These are phyloP conservation scores for Suricata suricatta DNA, from an alignment of 2,113 vertebrate genomes.

Conservation along the genomic window DNA sequence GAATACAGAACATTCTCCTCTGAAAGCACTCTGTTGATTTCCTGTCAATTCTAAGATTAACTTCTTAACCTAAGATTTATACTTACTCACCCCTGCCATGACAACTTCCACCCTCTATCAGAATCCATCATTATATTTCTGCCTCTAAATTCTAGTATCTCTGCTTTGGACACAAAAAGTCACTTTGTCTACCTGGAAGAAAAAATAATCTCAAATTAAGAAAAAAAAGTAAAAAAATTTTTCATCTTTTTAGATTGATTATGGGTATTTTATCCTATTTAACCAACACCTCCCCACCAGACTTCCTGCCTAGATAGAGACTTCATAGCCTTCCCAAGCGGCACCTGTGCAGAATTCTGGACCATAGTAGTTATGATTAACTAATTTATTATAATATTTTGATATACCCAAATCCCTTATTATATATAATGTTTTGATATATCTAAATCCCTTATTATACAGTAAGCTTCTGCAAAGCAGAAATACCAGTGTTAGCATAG, in stretches of 20 bases:
- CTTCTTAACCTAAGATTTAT: not conserved
- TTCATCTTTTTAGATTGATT: not conserved
- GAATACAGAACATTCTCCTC: not conserved
- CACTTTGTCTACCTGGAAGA: not conserved
- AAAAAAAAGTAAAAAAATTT: not conserved
- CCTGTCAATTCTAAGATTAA: not conserved
- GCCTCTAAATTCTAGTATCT: not conserved
- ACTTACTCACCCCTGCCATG: not conserved
- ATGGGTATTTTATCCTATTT: not conserved
- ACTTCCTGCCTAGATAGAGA: not conserved
- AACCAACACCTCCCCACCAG: not conserved
- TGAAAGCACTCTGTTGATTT: not conserved
- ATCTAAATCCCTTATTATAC: not conserved
- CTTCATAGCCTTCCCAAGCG: fast-evolving
- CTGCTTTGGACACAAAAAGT: not conserved
- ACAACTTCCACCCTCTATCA: not conserved
- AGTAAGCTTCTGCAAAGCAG: not conserved
- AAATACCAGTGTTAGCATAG: not conserved
- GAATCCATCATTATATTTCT: not conserved
- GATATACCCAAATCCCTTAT: not conserved
- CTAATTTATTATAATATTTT: not conserved
- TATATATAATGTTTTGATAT: not conserved
- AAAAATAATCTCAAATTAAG: not conserved
- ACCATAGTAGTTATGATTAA: not conserved
- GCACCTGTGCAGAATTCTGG: not conserved